phyloP scores from a whole-genome alignment of 1,140 invertebrate species.

The Megathymus violae region DNA sequence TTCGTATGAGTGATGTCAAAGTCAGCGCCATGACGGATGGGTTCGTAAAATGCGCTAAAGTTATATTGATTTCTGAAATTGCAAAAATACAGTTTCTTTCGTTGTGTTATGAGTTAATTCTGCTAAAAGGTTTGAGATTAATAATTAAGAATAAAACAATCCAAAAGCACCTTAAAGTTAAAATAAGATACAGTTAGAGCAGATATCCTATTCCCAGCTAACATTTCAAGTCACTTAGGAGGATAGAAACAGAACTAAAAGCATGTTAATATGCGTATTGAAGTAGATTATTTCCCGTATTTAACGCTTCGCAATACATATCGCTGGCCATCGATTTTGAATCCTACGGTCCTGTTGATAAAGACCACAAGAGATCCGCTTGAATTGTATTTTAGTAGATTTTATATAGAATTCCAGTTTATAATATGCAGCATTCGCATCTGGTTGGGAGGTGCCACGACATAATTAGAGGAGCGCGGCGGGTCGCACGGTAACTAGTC shows the following conservation, averaged over 20 bases:
- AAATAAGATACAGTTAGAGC: neutral
- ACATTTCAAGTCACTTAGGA: constrained; percentile 26
- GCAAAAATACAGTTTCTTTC: too few species aligned
- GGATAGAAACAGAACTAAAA: constrained; percentile 11
- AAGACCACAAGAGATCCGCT: neutral
- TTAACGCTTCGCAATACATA: constrained; percentile 29
- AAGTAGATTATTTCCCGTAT: constrained; percentile 37
- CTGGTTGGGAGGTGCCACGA: constrained; percentile 47
- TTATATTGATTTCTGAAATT: neutral
- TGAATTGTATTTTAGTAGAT: neutral
- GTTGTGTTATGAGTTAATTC: too few species aligned
- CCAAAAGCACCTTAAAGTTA: too few species aligned
- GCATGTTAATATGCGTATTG: constrained; percentile 24
- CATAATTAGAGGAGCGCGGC: constrained; percentile 73
- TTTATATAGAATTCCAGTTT: constrained; percentile 54
- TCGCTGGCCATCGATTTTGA: constrained; percentile 17
- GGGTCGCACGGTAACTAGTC: constrained; percentile 71
- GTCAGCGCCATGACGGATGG: neutral
- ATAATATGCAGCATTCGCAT: constrained; percentile 60
- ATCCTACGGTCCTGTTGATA: neutral
- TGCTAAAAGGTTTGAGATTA: too few species aligned
- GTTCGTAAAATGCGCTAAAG: neutral
- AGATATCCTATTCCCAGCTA: constrained; percentile 11
- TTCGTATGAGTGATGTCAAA: neutral
- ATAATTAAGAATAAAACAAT: too few species aligned